Evolutionary conservation across 2,888 invertebrate genomes (phyloP), one percentile per base, ranked within the genome.

Genomic region (Xestia c-nigrum): DNA sequence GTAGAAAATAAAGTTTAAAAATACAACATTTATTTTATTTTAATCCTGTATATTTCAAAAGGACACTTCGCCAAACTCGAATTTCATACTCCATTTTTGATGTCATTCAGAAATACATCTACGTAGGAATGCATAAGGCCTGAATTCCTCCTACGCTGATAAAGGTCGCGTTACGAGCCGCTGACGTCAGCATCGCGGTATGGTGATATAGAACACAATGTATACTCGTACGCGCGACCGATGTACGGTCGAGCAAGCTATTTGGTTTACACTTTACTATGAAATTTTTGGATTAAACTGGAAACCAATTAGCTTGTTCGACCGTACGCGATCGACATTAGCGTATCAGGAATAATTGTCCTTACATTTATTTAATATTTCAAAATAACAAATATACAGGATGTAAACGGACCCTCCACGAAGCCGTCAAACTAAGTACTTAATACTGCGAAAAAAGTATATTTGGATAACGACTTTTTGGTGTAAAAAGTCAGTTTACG

Each of bases 21-120:
- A 52, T 31, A 63, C 12, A 47, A 57, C 68, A 55, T 19, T 40
- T 19, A 21, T 16, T 57, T 47, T 50, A 52, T 46, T 52, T 52
- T 46, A 73, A 52, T 78, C 46, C 57, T 65, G 31, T 76, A 71
- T 5, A 31, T 59, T 78, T n/a, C 10, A 59, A 74, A 83, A 84
- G 66, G 80, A 83, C 80, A 83, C 84, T 84, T 70, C 10, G 9
- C 55, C 6, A 40, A 57, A 63, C 19, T 46, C 31, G n/a, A 50
- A 38, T 67, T 43, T 31, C 7, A 50, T 24, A 57, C 21, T 59
- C 21, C 3, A 57, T 10, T 14, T 47, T 79, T 64, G 19, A 64
- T 38, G 50, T 31, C 2, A 46, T 46, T 59, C 1, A 14, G 7
- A 57, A 69, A 70, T 70, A 52, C 63, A 70, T 69, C 19, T 46